Evolutionary conservation across 35 echinoderm and acorn worm species (phyloP).

Genomic region (Nesometra sesokonis): DNA sequence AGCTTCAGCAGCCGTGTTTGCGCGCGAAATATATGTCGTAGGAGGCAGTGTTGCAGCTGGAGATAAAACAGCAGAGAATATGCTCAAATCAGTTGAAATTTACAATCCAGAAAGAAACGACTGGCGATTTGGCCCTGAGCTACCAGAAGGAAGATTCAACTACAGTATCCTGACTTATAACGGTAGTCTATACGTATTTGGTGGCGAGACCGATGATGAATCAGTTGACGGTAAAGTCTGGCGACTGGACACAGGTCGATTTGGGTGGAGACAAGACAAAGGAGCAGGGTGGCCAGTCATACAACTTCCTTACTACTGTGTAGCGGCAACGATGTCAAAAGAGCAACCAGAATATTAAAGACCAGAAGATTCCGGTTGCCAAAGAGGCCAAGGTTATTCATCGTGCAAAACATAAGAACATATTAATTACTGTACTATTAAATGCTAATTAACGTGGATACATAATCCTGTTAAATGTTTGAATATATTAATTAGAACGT

Average conservation of each 20-base stretch:
- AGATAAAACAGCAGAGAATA: conserved; percentile 87
- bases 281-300: conserved; percentile 62
- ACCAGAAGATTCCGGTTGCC: neutral
- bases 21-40: conserved; percentile 93
- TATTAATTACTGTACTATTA: neutral
- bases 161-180: conserved; percentile 43
- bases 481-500: neutral
- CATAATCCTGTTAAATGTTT: neutral
- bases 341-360: conserved; percentile 6
- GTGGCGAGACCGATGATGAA: conserved; percentile 50
- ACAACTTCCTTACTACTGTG: conserved; percentile 52
- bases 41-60: conserved; percentile 85
- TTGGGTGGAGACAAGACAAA: conserved; percentile 67
- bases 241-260: conserved; percentile 31
- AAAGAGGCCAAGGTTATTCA: neutral
- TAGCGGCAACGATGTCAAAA: conserved; percentile 81
- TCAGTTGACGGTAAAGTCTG: conserved; percentile 33
- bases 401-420: neutral
- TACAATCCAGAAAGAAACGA: conserved; percentile 88
- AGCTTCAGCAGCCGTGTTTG: conserved; percentile 67
- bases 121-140: conserved; percentile 94
- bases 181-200: conserved; percentile 62
- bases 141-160: conserved; percentile 78
- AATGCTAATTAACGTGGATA: neutral
- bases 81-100: conserved; percentile 98